These are phyloP conservation scores for Cervus canadensis DNA, from an alignment of 2,113 vertebrate genomes.

Conservation along the genomic window DNA sequence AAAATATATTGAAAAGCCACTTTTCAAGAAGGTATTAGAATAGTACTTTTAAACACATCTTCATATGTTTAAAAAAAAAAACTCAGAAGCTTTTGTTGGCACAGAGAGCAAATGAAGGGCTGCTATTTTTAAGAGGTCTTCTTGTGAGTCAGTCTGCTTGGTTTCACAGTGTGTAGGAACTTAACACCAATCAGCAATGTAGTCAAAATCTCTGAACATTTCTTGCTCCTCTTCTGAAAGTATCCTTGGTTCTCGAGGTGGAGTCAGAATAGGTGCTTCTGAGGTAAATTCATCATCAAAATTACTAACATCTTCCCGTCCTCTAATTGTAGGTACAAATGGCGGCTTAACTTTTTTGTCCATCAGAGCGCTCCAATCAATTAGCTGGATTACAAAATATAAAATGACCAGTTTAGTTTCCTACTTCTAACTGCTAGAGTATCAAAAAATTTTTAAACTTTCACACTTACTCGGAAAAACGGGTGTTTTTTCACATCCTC, in stretches of 20 bases:
- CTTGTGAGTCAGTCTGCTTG: conserved; percentile 80
- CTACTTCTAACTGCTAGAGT: background rate
- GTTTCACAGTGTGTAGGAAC: conserved; percentile 87
- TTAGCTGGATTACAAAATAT: conserved; percentile 82
- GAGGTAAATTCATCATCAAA: conserved; percentile 99
- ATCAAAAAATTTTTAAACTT: background rate
- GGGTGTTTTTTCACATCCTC: conserved; percentile 98
- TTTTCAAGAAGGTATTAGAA: conserved; percentile 78
- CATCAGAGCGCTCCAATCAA: conserved; percentile 93
- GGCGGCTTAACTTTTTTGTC: conserved; percentile 97
- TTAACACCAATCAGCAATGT: conserved; percentile 98
- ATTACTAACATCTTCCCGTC: conserved; percentile 95
- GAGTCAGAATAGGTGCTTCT: conserved; percentile 95
- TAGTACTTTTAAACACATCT: conserved; percentile 80
- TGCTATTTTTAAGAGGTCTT: conserved; percentile 75
- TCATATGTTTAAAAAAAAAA: conserved; percentile 79
- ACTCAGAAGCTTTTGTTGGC: conserved; percentile 85
- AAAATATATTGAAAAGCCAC: conserved; percentile 79
- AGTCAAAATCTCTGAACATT: conserved; percentile 98
- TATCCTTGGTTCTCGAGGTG: conserved; percentile 93
- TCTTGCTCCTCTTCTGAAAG: conserved; percentile 93
- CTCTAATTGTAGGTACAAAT: conserved; percentile 95
- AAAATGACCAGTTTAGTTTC: conserved; percentile 57
- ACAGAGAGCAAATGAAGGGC: conserved; percentile 82
- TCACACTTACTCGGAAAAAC: conserved; percentile 92